A percentile compares a stretch with the other conserved stretches of the same genome.
Evolutionary conservation across 2,797 vertebrate species (phyloP).

Genomic region (Phoebastria nigripes): DNA sequence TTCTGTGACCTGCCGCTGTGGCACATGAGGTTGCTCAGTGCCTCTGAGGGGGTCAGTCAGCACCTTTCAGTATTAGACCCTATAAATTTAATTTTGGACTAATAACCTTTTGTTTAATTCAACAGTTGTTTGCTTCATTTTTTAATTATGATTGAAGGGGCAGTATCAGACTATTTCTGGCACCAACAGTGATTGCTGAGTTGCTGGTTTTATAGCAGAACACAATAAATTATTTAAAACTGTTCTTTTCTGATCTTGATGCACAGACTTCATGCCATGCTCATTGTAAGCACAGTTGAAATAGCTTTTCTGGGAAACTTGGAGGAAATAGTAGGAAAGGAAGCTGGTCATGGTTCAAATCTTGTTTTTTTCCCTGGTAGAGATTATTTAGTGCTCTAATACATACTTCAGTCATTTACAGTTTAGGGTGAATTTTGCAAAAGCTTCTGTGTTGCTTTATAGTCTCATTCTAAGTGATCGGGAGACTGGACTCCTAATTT

Average conservation of each 20-base stretch:
- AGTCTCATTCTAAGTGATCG: fast-evolving
- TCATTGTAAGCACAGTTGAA: not conserved
- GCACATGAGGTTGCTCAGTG: not conserved
- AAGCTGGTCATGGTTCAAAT: not conserved
- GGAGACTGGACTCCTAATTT: not conserved
- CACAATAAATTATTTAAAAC: not conserved
- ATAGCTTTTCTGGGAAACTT: not conserved
- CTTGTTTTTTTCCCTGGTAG: not conserved
- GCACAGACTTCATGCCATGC: not conserved
- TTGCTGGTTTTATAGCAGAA: not conserved
- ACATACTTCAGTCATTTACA: not conserved
- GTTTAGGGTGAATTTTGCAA: not conserved
- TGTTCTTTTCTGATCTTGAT: not conserved
- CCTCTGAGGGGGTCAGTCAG: not conserved
- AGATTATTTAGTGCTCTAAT: not conserved
- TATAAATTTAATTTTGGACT: not conserved
- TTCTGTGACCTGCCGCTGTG: not conserved
- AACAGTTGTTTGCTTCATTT: not conserved
- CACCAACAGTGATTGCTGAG: not conserved
- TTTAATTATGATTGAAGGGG: not conserved
- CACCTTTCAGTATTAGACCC: not conserved
- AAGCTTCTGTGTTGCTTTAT: not conserved
- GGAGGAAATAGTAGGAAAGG: not conserved
- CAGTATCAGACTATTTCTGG: not conserved
- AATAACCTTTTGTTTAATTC: not conserved